These are phyloP conservation scores for Sparidentex hasta DNA, from an alignment of 2,797 vertebrate genomes.

Conservation along the genomic window DNA sequence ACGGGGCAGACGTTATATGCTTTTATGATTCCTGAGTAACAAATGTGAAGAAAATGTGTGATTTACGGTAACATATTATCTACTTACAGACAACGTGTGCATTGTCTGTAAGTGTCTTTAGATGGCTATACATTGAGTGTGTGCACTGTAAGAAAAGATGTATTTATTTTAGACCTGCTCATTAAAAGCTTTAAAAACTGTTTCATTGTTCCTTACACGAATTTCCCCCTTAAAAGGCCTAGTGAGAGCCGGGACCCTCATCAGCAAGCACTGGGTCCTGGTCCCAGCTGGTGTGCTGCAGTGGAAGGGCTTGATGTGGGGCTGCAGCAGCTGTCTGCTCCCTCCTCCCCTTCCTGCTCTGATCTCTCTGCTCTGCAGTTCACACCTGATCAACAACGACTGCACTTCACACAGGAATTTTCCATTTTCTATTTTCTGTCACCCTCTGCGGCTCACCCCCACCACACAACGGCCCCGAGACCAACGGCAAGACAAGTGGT, in stretches of 20 bases:
- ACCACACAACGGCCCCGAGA: constrained; percentile 48
- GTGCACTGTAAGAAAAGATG: too few relatives aligned
- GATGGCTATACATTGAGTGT: too few relatives aligned
- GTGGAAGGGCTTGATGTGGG: constrained; percentile 53
- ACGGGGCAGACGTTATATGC: too few relatives aligned
- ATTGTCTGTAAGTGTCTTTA: too few relatives aligned
- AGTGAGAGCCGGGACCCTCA: constrained; percentile 5
- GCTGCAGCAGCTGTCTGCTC: constrained; percentile 79
- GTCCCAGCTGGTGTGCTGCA: constrained; percentile 66
- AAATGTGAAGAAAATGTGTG: too few relatives aligned
- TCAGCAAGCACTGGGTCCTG: constrained; percentile 30
- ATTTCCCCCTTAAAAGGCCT: too few relatives aligned
- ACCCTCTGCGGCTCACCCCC: constrained; percentile 36
- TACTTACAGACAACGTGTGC: too few relatives aligned
- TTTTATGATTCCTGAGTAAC: too few relatives aligned
- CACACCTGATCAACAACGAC: constrained; percentile 87
- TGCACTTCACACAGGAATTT: constrained; percentile 89
- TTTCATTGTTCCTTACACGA: too few relatives aligned
- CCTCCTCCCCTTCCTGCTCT: constrained; percentile 71
- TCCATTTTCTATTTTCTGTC: constrained; percentile 88
- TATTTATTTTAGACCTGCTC: too few relatives aligned
- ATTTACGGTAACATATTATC: too few relatives aligned
- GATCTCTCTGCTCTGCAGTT: constrained; percentile 81
- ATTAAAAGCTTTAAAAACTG: too few relatives aligned
- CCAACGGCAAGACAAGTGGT: constrained; percentile 76